Evolutionary conservation across 2,888 invertebrate species (phyloP).

Genomic region (Agrotis puta): DNA sequence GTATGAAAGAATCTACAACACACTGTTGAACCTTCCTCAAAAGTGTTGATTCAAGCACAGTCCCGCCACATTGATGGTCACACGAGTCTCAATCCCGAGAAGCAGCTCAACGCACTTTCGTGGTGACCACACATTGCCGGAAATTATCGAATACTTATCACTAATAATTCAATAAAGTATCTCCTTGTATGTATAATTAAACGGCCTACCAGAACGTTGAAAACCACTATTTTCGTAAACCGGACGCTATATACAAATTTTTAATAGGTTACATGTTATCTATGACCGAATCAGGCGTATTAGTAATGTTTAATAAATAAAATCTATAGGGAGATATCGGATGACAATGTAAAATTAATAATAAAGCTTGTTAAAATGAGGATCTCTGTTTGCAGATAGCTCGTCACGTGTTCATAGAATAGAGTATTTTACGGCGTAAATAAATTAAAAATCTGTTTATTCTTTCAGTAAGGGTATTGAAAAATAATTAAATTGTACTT

Average conservation of each 20-base stretch:
- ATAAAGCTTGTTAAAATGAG: not conserved
- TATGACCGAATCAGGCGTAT: slow-evolving; percentile 8
- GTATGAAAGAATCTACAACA: not conserved
- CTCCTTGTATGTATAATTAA: slow-evolving; percentile 49
- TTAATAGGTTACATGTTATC: slow-evolving; percentile 19
- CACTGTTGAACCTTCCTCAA: not conserved
- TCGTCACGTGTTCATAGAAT: not conserved
- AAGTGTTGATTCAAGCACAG: not conserved
- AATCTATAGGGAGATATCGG: not conserved
- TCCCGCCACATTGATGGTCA: slow-evolving; percentile 45
- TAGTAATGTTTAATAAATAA: slow-evolving; percentile 12
- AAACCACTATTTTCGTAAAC: slow-evolving; percentile 43
- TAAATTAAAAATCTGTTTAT: no score
- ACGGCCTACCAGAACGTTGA: slow-evolving; percentile 48
- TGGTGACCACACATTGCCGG: slow-evolving; percentile 72
- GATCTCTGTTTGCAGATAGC: no score
- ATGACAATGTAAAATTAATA: not conserved
- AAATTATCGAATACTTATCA: slow-evolving; percentile 73
- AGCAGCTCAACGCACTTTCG: slow-evolving; percentile 67
- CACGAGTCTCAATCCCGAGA: slow-evolving; percentile 63
- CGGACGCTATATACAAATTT: slow-evolving; percentile 54
- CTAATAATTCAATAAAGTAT: slow-evolving; percentile 63
- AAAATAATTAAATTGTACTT: no score
- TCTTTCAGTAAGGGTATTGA: no score
- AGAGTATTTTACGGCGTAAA: no score